phyloP scores from a whole-genome alignment of 2,888 invertebrate species.

The Dasypogon diadema region DNA sequence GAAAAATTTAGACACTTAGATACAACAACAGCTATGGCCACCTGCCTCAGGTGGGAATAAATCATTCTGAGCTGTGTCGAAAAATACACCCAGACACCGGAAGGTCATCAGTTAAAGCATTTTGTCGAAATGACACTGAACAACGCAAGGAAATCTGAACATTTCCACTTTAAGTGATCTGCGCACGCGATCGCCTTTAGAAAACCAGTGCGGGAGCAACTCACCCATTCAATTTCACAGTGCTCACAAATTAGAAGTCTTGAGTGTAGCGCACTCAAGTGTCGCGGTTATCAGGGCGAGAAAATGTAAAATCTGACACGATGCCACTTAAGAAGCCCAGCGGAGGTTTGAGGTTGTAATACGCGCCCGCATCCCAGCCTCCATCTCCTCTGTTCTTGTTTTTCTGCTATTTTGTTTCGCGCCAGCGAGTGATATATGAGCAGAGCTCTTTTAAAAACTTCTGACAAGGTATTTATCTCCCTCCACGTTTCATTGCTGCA shows the following conservation, averaged over 20 bases:
- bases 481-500: too few species aligned
- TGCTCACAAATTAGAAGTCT: slow-evolving; percentile 28
- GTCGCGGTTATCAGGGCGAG: slow-evolving; percentile 26
- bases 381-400: neutral
- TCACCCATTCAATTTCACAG: slow-evolving; percentile 4
- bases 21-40: too few species aligned
- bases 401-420: too few species aligned
- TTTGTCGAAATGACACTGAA: slow-evolving; percentile 18
- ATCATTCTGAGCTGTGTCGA: neutral
- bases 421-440: too few species aligned
- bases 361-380: slow-evolving; percentile 33
- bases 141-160: slow-evolving; percentile 17
- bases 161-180: slow-evolving; percentile 18
- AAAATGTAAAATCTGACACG: slow-evolving; percentile 42
- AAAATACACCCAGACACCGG: neutral
- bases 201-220: slow-evolving; percentile 22
- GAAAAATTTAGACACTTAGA: too few species aligned
- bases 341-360: slow-evolving; percentile 25
- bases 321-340: slow-evolving; percentile 43
- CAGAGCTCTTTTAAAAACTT: too few species aligned
- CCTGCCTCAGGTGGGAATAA: neutral
- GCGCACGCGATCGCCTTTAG: slow-evolving; percentile 14
- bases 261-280: slow-evolving; percentile 34
- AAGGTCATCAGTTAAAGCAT: slow-evolving; percentile 15
- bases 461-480: too few species aligned